Conservation (phyloP, 2,797 vertebrate species). For the Megaceryle alcyon region DNA sequence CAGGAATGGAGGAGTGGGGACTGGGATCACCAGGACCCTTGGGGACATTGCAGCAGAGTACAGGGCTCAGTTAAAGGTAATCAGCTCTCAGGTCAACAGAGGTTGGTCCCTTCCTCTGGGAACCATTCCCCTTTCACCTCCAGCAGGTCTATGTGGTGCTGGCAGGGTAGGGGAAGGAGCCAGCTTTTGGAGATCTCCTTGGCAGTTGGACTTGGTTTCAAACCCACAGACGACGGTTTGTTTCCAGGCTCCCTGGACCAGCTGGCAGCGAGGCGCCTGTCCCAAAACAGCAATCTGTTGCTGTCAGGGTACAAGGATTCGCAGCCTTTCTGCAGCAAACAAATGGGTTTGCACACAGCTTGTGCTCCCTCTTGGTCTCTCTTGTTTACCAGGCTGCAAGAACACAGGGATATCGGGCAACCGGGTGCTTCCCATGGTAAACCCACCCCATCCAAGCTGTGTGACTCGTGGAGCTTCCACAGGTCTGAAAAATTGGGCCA, state of each 20-base stretch:
- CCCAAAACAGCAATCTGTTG: slow-evolving; percentile 6
- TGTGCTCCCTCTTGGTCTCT: neutral
- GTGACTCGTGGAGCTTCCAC: neutral
- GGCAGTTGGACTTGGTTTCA: neutral
- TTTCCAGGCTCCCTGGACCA: neutral
- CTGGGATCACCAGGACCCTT: neutral
- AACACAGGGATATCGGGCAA: neutral
- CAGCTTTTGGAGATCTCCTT: neutral
- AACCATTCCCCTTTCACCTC: neutral
- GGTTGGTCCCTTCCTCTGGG: neutral
- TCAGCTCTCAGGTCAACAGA: neutral
- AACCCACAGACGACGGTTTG: neutral
- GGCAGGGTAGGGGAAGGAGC: neutral
- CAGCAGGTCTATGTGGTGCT: neutral
- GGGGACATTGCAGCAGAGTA: neutral
- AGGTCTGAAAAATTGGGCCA: neutral
- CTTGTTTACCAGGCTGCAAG: neutral
- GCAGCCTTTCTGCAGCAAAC: neutral
- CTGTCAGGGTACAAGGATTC: neutral
- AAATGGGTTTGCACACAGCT: neutral
- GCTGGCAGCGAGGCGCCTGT: neutral
- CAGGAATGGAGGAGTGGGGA: neutral
- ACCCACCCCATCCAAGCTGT: accelerated
- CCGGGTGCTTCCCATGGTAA: neutral
- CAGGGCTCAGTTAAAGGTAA: neutral